These are phyloP conservation scores for Anorthoa munda DNA, from an alignment of 2,888 invertebrate genomes.

Conservation along the genomic window DNA sequence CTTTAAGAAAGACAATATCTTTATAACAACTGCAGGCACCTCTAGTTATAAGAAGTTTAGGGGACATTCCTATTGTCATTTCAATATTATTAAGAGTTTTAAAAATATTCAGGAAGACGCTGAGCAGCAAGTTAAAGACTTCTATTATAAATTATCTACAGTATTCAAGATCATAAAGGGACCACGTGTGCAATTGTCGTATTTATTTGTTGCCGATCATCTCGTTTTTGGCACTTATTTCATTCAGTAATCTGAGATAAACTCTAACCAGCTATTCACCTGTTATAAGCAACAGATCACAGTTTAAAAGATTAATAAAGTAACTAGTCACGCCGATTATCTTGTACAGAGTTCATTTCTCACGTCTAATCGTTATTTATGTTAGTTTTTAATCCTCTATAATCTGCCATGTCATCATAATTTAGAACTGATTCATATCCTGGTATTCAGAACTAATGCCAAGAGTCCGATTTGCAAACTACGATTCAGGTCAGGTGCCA, in stretches of 20 bases:
- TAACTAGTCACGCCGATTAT: constrained; percentile 3
- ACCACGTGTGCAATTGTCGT: too few species aligned
- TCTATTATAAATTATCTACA: background rate
- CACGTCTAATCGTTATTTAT: background rate
- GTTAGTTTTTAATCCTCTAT: background rate
- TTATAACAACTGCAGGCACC: too few species aligned
- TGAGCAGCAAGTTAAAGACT: background rate
- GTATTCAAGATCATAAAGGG: too few species aligned
- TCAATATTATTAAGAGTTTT: background rate
- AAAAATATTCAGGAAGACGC: background rate
- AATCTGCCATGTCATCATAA: background rate
- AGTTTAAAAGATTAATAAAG: constrained; percentile 1
- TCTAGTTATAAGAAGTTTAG: too few species aligned
- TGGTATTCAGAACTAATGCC: constrained; percentile 20
- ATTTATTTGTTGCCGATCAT: too few species aligned
- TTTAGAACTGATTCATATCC: constrained; percentile 18
- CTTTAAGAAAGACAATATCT: too few species aligned
- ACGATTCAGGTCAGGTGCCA: background rate
- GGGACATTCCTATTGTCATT: background rate
- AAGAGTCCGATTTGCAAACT: constrained; percentile 14
- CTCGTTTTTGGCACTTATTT: background rate
- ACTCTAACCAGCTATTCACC: background rate
- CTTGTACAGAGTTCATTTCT: constrained; percentile 10
- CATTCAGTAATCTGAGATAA: background rate
- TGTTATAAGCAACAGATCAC: background rate